phyloP scores from a whole-genome alignment of 2,797 vertebrate species.

The Monodelphis domestica region DNA sequence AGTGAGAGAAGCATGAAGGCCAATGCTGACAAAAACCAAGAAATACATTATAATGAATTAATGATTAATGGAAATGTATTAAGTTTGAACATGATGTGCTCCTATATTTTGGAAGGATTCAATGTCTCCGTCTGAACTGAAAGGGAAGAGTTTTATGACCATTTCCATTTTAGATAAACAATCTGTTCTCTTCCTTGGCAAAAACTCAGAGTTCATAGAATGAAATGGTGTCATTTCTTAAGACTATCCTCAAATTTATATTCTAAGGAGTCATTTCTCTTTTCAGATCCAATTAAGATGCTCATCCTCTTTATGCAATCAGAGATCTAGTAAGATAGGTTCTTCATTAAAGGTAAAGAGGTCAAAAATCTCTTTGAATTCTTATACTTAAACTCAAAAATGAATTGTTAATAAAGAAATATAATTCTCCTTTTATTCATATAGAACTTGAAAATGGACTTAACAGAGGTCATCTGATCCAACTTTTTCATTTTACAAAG shows the following conservation, averaged over 20 bases:
- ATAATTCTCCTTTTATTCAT: background rate
- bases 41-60: background rate
- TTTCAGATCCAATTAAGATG: background rate
- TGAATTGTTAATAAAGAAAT: too few relatives aligned
- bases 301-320: background rate
- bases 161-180: background rate
- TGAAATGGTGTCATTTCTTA: background rate
- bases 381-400: too few relatives aligned
- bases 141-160: background rate
- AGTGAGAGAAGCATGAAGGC: background rate
- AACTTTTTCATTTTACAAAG: background rate
- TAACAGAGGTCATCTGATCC: background rate
- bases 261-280: background rate
- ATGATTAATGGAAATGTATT: background rate
- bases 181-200: background rate
- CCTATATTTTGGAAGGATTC: background rate
- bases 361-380: background rate
- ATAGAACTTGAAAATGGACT: background rate
- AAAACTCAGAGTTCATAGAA: background rate
- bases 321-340: background rate
- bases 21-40: background rate
- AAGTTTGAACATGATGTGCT: background rate
- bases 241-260: background rate
- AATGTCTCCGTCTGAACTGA: background rate
- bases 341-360: background rate